Evolutionary conservation across 92 coral and sea anemone species (phyloP), one percentile per base, ranked within the genome.

Genomic region (Parazoanthus swiftii): DNA sequence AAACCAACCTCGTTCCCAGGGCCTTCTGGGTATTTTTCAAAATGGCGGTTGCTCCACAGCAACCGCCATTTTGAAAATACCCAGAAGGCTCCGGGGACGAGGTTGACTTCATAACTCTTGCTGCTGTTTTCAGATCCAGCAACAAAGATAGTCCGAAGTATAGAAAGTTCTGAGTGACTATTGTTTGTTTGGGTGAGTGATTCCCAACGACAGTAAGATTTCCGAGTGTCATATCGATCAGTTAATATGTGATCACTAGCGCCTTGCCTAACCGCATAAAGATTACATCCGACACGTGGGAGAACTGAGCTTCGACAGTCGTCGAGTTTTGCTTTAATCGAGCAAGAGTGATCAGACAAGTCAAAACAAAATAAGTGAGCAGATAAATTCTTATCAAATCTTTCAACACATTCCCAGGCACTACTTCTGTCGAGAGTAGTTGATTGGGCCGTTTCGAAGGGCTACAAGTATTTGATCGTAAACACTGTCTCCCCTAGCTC

Each of bases 291-390:
- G 9, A 70, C 33, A 70, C 74, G 74, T 1, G 25, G 74, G 5
- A 70, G 74, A 16, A 70, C 74, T 70, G 74, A n/a, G 74, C 35
- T 70, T 70, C 74, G n/a, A n/a, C 74, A 70, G 74, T 70, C 35
- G 35, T 56, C 65, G 15, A 56, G 65, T 56, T 13, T 56, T 56
- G 65, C 65, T 56, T 56, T 56, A 13, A 56, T 56, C 0, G 65
- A 56, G 65, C 65, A 56, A 10, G 65, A 56, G 65, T 56, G 65
- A 56, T 56, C 65, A 56, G 20, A 56, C 20, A 56, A 56, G 65
- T 56, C 65, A 56, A 56, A 56, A 56, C 65, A 56, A 56, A 56
- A 16, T 16, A 56, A 8, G 21, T 56, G 65, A 13, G 65, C 65
- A 3, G 51, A 9, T 7, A 1, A 9, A 3, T 46, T 46, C n/a